Base-by-base conservation (phyloP, 2,888 invertebrate species). In the Apamea sordens region DNA sequence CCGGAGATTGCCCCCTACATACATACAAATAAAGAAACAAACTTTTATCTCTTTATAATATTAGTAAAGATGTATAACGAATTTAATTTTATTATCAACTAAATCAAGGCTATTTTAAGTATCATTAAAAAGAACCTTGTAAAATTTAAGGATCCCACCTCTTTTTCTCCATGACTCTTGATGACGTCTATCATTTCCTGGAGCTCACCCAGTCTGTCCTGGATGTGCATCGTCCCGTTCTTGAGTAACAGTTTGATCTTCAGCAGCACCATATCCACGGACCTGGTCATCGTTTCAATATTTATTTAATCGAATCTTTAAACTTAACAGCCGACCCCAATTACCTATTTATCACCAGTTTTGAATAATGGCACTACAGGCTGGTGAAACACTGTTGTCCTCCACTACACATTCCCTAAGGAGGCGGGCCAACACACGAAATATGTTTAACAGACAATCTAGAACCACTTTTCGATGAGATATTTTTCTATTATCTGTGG, bases 191-290 rank as follows among this genome's bases (percentile, higher is more conserved):
- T 80, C 83, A 89, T 89, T 0, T 85, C 86, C 80, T 96, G 95
- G 1, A 96, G 89, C 41, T 95, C 93, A 2, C 82, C 61, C 72
- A 96, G 82, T 63, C 92, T 92, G 1, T 96, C 96, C 78, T 96
- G 95, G 24, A 96, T 95, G 73, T 95, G 95, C 0, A 92, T 85
- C 0, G 96, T 96, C 2, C 96, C 96, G 74, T 96, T 96, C 82
- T 95, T 95, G 2, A 96, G 93, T 18, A 96, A 83, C 21, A 95
- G 83, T 77, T 94, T 95, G 59, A 96, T 96, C 86, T 96, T 96
- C 76, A 91, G 75, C 18, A 96, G 86, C 28, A 96, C 95, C 93
- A 93, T 94, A 61, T 96, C 96, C 28, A 96, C 95, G 0, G 96
- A 95, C 76, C 96, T 96, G 32, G 8, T 5, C 53, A 65, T 71